These are phyloP conservation scores for Phaetusa simplex DNA, from an alignment of 2,113 vertebrate species.

Conservation along the genomic window DNA sequence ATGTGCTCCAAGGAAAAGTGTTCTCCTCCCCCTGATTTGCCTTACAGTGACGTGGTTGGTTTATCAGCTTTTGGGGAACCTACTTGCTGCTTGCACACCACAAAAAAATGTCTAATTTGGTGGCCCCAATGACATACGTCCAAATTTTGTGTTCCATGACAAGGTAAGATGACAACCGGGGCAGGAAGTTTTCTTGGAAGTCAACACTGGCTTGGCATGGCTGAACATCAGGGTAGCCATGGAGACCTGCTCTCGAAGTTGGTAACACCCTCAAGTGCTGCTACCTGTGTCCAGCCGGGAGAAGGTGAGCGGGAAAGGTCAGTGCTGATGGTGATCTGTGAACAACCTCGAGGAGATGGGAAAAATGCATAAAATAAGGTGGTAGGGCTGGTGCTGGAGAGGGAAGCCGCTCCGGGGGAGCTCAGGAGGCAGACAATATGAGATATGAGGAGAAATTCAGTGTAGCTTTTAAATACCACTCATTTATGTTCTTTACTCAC, in stretches of 20 bases:
- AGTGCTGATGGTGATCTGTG: background rate
- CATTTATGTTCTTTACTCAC: background rate
- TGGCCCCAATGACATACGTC: background rate
- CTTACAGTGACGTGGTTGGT: background rate
- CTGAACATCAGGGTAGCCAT: background rate
- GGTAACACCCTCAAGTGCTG: background rate
- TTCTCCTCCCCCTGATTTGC: background rate
- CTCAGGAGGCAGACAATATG: background rate
- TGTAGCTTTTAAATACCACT: background rate
- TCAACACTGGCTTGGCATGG: background rate
- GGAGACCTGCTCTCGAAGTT: background rate
- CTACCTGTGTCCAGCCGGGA: background rate
- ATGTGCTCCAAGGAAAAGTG: background rate
- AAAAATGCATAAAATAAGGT: background rate
- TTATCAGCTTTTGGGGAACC: background rate
- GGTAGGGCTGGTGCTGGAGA: background rate
- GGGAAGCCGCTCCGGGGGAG: background rate
- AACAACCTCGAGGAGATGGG: background rate
- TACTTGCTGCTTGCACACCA: background rate
- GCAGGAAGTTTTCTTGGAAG: background rate
- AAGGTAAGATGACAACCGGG: background rate
- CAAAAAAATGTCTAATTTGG: background rate
- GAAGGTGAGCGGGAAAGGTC: background rate
- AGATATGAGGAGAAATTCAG: background rate
- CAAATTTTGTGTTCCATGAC: rapidly evolving